phyloP scores from a whole-genome alignment of 30 jellyfish, hydroid and myxozoan species.

The Chironex yamaguchii region DNA sequence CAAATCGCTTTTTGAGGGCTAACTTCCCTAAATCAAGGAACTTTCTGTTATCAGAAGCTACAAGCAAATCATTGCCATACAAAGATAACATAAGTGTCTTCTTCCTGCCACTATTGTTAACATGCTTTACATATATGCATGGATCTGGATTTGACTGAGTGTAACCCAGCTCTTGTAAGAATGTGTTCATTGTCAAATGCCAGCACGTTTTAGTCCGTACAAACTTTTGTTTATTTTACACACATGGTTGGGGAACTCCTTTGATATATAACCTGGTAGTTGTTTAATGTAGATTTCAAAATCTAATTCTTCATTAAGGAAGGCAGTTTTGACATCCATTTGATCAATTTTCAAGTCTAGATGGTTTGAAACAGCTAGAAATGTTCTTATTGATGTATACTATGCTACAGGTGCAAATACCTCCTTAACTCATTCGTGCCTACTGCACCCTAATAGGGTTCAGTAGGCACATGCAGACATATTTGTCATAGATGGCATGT shows the following conservation, averaged over 20 bases:
- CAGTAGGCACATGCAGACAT: too few species aligned
- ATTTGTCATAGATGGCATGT: too few species aligned
- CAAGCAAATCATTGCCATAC: too few species aligned
- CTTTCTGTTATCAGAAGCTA: too few species aligned
- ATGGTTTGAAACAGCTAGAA: conserved; percentile 30
- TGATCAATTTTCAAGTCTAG: conserved; percentile 46
- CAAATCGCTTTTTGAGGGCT: conserved; percentile 1
- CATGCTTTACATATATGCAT: conserved; percentile 28
- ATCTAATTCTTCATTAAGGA: conserved; percentile 40
- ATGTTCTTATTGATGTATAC: conserved; percentile 20
- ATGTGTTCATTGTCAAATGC: not conserved
- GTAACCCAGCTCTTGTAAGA: not conserved
- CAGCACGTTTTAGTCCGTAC: conserved; percentile 61
- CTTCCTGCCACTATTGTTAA: not conserved
- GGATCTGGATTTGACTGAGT: conserved; percentile 40
- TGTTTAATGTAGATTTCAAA: conserved; percentile 40
- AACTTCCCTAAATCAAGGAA: not conserved
- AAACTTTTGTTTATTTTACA: conserved; percentile 5
- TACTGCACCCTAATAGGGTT: too few species aligned
- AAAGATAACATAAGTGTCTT: too few species aligned
- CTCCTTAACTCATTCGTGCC: too few species aligned
- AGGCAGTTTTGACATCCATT: conserved; percentile 33
- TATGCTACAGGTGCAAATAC: conserved; percentile 64
- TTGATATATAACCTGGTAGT: conserved; percentile 5
- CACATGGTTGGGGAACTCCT: not conserved